These are phyloP conservation scores for Polypterus senegalus DNA, from an alignment of 2,113 vertebrate genomes.

Conservation along the genomic window DNA sequence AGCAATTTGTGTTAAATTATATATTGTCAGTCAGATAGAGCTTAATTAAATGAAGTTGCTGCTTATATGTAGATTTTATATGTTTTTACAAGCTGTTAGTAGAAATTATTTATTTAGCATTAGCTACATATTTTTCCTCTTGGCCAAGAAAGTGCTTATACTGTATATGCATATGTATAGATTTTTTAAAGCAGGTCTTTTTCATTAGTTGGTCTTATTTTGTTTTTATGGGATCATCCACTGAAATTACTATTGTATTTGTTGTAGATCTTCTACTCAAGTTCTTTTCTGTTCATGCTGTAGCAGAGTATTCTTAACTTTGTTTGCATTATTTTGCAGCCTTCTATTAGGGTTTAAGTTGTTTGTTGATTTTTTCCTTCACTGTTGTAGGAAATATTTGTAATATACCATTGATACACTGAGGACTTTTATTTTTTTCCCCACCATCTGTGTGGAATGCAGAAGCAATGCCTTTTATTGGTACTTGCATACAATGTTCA, in stretches of 20 bases:
- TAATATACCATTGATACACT: too few relatives aligned
- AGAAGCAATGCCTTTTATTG: too few relatives aligned
- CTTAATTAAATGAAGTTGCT: not conserved
- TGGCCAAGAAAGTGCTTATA: not conserved
- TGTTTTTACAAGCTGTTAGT: not conserved
- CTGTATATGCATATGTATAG: not conserved
- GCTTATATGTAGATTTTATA: not conserved
- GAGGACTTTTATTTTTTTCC: too few relatives aligned
- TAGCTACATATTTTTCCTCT: not conserved
- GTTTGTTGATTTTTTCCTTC: too few relatives aligned
- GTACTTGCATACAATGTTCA: too few relatives aligned
- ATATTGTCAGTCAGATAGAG: too few relatives aligned
- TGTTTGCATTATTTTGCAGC: too few relatives aligned
- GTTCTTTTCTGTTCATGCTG: not conserved
- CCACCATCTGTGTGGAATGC: too few relatives aligned
- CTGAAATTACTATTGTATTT: not conserved
- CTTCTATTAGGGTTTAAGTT: too few relatives aligned
- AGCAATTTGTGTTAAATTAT: not conserved
- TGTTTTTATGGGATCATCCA: not conserved
- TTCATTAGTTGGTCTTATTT: not conserved
- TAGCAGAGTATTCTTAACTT: too few relatives aligned
- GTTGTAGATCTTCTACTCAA: not conserved
- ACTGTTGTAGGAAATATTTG: too few relatives aligned
- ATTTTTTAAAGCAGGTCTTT: constrained; percentile 1
- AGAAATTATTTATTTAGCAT: not conserved